Evolutionary conservation across 2,113 vertebrate genomes (phyloP).

Genomic region (Patagioenas fasciata): DNA sequence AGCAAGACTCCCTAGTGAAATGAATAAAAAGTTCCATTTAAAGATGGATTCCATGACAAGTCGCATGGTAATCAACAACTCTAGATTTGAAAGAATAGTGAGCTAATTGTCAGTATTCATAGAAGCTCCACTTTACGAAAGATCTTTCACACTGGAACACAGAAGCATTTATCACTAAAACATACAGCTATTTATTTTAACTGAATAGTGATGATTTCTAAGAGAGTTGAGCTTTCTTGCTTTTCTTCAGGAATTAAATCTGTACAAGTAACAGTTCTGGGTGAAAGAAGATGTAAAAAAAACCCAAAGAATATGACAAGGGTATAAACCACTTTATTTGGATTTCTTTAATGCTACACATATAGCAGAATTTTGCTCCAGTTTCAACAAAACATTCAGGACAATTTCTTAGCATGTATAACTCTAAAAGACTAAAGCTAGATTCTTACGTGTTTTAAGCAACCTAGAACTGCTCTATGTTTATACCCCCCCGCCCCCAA

Average conservation of each 20-base stretch:
- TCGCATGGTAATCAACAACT: neutral
- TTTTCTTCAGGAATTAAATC: neutral
- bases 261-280: neutral
- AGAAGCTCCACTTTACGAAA: neutral
- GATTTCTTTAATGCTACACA: neutral
- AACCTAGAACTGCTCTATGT: neutral
- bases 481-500: neutral
- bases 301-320: neutral
- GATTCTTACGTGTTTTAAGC: neutral
- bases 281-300: neutral
- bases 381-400: neutral
- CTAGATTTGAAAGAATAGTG: neutral
- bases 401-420: neutral
- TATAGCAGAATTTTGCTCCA: neutral
- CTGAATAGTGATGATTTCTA: neutral
- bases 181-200: neutral
- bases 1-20: neutral
- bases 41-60: neutral
- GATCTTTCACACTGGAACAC: neutral
- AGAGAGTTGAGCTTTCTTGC: neutral
- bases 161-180: neutral
- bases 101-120: conserved; percentile 15
- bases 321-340: neutral
- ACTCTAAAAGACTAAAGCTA: neutral
- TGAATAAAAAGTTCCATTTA: neutral